Evolutionary conservation across 1,140 invertebrate species (phyloP), one percentile per base, ranked within the genome.

Genomic region (Orussus abietinus): DNA sequence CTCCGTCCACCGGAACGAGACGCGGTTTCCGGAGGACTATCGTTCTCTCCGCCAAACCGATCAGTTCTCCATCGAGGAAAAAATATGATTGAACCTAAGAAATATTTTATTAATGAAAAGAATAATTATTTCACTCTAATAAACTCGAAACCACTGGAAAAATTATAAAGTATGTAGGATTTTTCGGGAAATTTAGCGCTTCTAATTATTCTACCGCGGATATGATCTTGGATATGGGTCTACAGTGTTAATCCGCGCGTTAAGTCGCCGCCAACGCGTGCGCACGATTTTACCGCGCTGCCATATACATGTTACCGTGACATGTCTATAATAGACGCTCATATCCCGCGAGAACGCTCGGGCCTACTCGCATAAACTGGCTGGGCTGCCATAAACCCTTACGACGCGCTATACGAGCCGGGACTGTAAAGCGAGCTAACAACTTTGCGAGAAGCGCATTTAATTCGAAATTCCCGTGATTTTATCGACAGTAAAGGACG

Each of bases 401-500:
- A 53, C 46, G 50, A 30, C 34, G 28, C 31, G 20, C 17, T 43
- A 50, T 51, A 48, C 31, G 39, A 44, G 25, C 17, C 19, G 26
- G 14, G 38, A 39, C 38, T 12, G 30, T 50, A 45, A 47, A 50
- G 20, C 41, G 37, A 29, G 34, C n/a, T 43, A 38, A 42, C 37
- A 28, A 37, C 19, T 34, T 49, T 32, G 48, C 46, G 43, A 40
- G 42, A 34, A 47, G 11, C 30, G 29, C 39, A 50, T 14, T 40
- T 20, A 53, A 46, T 35, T 30, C 39, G 35, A 35, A 49, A 43
- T 49, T 42, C 42, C 39, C 14, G 31, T 30, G 41, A 42, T 38
- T 54, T 54, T 53, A 54, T 54, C 37, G 52, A 46, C 13, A 38
- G 26, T 55, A 54, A 55, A 54, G 31, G 29, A n/a, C n/a, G n/a